Base-by-base conservation (phyloP, 1,140 invertebrate species). In the Papilio aristodemus region DNA sequence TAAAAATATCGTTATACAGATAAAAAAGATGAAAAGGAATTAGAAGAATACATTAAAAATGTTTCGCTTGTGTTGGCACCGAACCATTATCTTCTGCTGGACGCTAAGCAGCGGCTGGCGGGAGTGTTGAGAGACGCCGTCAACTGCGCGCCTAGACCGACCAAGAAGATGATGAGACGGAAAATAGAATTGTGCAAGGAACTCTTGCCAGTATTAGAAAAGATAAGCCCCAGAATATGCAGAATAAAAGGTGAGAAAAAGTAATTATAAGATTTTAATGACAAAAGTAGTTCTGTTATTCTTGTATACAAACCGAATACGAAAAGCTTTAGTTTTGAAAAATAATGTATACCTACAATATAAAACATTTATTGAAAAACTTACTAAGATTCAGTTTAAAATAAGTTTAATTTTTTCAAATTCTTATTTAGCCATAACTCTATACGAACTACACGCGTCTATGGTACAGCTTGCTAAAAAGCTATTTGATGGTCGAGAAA, bases 381-480 rank as follows among this genome's bases (percentile, higher is more conserved):
- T n/a, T n/a, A n/a, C n/a, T n/a, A n/a, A n/a, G n/a, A n/a, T n/a
- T n/a, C n/a, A n/a, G n/a, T n/a, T n/a, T n/a, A n/a, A n/a, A n/a
- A n/a, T n/a, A n/a, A n/a, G n/a, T 11, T 22, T 5, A 11, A 54
- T 10, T 13, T 39, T 39, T 9, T 25, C 8, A 22, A 5, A 11
- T 54, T 54, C 22, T 25, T 9, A 22, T 77, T 80, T 86, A 95
- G 95, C 94, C 11, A 94, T 96, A 64, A 93, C 95, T 11, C 77
- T 96, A 25, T 96, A 96, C 68, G 95, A 97, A 85, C 84, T 96
- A 71, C 95, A 96, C 79, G 92, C 94, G 13, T 93, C 95, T 0
- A 89, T 94, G 43, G 92, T 94, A 5, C 93, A 95, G 64, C 78
- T 96, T 37, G 93, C 94, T 0, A 94, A 94, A 74, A 93, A 92